Base-by-base conservation (phyloP, 92 coral and sea anemone species). In the Phenganax marumi region DNA sequence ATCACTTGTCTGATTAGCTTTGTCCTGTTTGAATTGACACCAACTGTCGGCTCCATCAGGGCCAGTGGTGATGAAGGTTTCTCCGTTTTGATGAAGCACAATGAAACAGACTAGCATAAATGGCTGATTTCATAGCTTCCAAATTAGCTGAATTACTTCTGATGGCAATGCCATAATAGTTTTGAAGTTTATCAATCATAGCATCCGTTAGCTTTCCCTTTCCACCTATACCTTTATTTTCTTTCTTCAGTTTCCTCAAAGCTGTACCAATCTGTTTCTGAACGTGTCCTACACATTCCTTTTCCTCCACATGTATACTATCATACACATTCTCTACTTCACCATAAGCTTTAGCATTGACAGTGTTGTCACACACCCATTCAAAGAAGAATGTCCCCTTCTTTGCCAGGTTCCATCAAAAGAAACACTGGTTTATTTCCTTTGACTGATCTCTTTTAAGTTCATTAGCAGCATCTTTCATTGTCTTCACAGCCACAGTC, bases 341-440 rank as follows among this genome's bases (percentile, higher is more conserved):
- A 33, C 43, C 43, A 33, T 33, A 33, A 33, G 43, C 43, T 33
- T 33, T 33, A 33, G n/a, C n/a, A n/a, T n/a, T n/a, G n/a, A n/a
- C n/a, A n/a, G n/a, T n/a, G n/a, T n/a, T n/a, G n/a, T n/a, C n/a
- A n/a, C n/a, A n/a, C n/a, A n/a, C n/a, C n/a, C n/a, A n/a, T n/a
- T n/a, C n/a, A n/a, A n/a, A n/a, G n/a, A n/a, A n/a, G n/a, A n/a
- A n/a, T n/a, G n/a, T n/a, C n/a, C n/a, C n/a, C n/a, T n/a, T n/a
- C n/a, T n/a, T n/a, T n/a, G n/a, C n/a, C n/a, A n/a, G n/a, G n/a
- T n/a, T n/a, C n/a, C n/a, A n/a, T n/a, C n/a, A n/a, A n/a, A n/a
- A n/a, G n/a, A n/a, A n/a, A 58, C 65, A 58, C 65, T 58, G 33
- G 72, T 66, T 24, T 25, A 66, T 66, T 66, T 66, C 49, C 72